These are phyloP conservation scores for Aramus guarauna DNA, from an alignment of 2,113 vertebrate species.

Conservation along the genomic window DNA sequence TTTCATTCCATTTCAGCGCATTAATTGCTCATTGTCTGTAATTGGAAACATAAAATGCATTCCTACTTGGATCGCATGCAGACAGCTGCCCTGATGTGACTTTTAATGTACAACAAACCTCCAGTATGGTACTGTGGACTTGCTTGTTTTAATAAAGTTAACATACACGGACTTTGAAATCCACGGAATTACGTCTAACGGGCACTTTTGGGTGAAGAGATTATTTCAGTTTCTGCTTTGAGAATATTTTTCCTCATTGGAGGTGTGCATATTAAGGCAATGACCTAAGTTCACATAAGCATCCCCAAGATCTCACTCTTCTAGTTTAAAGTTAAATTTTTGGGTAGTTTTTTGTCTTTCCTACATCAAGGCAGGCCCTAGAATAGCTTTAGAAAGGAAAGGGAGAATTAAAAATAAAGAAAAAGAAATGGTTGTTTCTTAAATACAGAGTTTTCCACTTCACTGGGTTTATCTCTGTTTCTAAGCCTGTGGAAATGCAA, in stretches of 20 bases:
- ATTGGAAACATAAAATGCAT: conserved; percentile 49
- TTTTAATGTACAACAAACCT: not conserved
- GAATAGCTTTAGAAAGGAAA: not conserved
- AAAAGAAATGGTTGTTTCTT: not conserved
- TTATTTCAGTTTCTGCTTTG: not conserved
- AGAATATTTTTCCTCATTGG: not conserved
- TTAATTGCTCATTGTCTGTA: conserved; percentile 58
- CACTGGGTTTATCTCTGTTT: not conserved
- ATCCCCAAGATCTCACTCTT: not conserved
- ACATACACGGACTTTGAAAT: not conserved
- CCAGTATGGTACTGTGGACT: not conserved
- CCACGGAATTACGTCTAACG: not conserved
- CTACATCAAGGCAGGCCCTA: not conserved
- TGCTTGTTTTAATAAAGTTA: not conserved
- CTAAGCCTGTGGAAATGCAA: not conserved
- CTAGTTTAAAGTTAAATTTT: not conserved
- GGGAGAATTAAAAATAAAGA: not conserved
- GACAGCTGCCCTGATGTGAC: conserved; percentile 35
- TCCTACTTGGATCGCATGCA: not conserved
- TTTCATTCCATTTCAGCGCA: conserved; percentile 7
- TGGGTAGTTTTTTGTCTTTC: not conserved
- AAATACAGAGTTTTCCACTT: not conserved
- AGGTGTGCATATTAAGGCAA: not conserved
- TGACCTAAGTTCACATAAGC: not conserved
- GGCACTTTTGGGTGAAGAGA: not conserved